A percentile compares a stretch with the other conserved stretches of the same genome.
Evolutionary conservation across 2,797 vertebrate genomes (phyloP).

Genomic region (Naso thynnoides): DNA sequence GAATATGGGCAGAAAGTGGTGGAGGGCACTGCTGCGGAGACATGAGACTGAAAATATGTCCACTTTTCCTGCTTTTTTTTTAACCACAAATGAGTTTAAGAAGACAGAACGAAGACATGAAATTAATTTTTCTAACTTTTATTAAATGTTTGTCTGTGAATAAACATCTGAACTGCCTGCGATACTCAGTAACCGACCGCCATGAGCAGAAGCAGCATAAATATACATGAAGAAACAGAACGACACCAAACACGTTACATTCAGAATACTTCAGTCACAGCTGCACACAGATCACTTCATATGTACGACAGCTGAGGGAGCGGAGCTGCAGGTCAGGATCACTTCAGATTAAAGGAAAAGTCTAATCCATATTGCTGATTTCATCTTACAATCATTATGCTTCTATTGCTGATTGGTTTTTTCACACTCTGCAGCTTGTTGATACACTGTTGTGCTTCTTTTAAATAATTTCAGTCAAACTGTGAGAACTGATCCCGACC

Average conservation of each 20-base stretch:
- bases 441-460: slow-evolving; percentile 53
- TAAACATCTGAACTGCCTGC: slow-evolving; percentile 52
- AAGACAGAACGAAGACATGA: not conserved
- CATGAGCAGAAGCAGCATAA: slow-evolving; percentile 44
- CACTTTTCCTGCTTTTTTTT: too few relatives aligned
- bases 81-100: too few relatives aligned
- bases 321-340: slow-evolving; percentile 24
- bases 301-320: not conserved
- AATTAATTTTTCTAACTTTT: slow-evolving; percentile 40
- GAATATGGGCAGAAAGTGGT: too few relatives aligned
- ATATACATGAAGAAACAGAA: slow-evolving; percentile 57
- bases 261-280: slow-evolving; percentile 51
- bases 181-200: not conserved
- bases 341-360: not conserved
- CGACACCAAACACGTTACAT: slow-evolving; percentile 62
- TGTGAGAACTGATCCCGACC: slow-evolving; percentile 24
- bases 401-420: slow-evolving; percentile 30
- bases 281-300: slow-evolving; percentile 12
- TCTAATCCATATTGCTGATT: slow-evolving; percentile 3
- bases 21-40: too few relatives aligned
- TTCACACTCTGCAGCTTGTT: not conserved
- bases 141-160: slow-evolving; percentile 65
- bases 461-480: slow-evolving; percentile 2
- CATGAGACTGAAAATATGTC: too few relatives aligned
- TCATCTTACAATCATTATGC: not conserved